Evolutionary conservation across 2,888 invertebrate genomes (phyloP).

Genomic region (Muschampia staudingeri): DNA sequence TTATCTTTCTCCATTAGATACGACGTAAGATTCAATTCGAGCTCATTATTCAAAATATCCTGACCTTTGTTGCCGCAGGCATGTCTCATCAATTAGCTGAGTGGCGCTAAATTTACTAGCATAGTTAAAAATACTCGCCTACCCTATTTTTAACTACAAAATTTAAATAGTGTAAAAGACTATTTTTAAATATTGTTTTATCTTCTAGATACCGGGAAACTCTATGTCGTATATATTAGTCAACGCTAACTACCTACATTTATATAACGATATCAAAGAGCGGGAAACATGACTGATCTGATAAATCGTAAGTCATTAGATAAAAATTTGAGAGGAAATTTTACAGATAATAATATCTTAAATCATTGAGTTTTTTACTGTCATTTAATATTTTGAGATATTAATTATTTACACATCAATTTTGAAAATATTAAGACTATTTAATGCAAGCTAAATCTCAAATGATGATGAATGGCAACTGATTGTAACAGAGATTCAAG

Average conservation of each 20-base stretch:
- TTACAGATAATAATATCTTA: not conserved
- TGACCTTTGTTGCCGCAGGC: slow-evolving; percentile 6
- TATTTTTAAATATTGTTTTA: not conserved
- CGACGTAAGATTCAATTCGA: not conserved
- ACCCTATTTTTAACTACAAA: not conserved
- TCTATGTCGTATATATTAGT: not conserved
- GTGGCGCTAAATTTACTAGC: slow-evolving; percentile 8
- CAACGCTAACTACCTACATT: not conserved
- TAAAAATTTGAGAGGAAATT: not conserved
- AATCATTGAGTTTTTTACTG: not conserved
- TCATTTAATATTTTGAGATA: not conserved
- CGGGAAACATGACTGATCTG: not conserved
- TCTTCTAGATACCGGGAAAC: not conserved
- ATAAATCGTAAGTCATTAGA: not conserved
- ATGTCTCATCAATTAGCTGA: not conserved
- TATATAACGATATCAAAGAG: not conserved
- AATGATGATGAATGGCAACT: no score
- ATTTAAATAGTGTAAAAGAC: not conserved
- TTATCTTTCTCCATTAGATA: not conserved
- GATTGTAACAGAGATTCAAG: no score
- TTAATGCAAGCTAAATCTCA: no score
- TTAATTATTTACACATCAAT: no score
- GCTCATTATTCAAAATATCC: not conserved
- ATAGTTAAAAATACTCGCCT: not conserved
- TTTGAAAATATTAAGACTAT: no score